Percentiles rank a stretch among this genome's conserved stretches.
Evolutionary conservation across 1,140 invertebrate species (phyloP).

Genomic region (Hesperophylax magnus): DNA sequence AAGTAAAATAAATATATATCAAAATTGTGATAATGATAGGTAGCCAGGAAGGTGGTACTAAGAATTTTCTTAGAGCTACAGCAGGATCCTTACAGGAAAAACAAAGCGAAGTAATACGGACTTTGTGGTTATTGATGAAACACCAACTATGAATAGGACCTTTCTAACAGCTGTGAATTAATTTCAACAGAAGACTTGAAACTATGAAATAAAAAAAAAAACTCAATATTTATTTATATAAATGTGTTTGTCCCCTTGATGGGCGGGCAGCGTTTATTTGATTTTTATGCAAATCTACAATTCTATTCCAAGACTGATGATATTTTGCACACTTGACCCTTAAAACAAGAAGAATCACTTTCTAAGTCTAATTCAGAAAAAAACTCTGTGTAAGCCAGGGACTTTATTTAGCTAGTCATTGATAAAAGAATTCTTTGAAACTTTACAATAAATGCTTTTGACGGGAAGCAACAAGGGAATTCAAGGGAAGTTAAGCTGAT

Average conservation of each 20-base stretch:
- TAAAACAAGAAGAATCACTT: too few relatives aligned
- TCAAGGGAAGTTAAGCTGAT: background rate
- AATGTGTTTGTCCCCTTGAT: too few relatives aligned
- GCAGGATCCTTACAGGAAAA: background rate
- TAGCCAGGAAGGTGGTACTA: background rate
- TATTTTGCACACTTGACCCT: too few relatives aligned
- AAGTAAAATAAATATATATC: background rate
- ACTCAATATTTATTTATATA: too few relatives aligned
- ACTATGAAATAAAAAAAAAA: too few relatives aligned
- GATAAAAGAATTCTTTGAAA: too few relatives aligned
- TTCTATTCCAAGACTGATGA: too few relatives aligned
- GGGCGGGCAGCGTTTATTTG: too few relatives aligned
- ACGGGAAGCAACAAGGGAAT: background rate
- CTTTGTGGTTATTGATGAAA: background rate
- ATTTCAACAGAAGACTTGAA: background rate
- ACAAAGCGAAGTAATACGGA: background rate
- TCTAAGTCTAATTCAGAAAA: too few relatives aligned
- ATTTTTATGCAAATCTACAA: too few relatives aligned
- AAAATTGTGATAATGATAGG: background rate
- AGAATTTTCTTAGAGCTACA: background rate
- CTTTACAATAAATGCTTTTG: background rate
- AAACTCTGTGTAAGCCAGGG: too few relatives aligned
- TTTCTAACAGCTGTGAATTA: background rate
- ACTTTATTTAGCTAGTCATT: too few relatives aligned
- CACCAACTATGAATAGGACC: background rate